Evolutionary conservation across 2,888 invertebrate genomes (phyloP).

Genomic region (Plemyria rubiginata): DNA sequence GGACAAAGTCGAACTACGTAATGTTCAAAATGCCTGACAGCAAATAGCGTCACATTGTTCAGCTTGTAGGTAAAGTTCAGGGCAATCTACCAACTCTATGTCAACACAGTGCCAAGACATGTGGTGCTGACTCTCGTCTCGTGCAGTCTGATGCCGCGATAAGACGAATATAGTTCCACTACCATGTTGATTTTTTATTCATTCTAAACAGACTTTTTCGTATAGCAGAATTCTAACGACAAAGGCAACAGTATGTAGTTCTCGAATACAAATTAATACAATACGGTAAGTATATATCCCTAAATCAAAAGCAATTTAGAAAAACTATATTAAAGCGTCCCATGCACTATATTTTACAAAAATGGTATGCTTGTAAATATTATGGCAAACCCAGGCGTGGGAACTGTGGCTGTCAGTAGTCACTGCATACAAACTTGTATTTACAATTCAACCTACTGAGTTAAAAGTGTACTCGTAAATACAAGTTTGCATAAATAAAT

Average conservation of each 20-base stretch:
- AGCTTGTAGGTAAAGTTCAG: constrained; percentile 55
- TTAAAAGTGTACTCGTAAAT: no score
- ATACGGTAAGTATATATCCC: no score
- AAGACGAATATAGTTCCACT: constrained; percentile 20
- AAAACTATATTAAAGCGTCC: neutral
- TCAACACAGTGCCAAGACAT: constrained; percentile 67
- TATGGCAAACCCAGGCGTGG: neutral
- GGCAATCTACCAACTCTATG: constrained; percentile 70
- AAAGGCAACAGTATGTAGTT: neutral
- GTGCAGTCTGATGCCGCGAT: constrained; percentile 22
- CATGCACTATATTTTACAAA: neutral
- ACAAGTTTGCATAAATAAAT: no score
- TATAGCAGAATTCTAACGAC: neutral
- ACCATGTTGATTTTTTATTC: constrained; percentile 7
- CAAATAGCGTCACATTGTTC: constrained; percentile 23
- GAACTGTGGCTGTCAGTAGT: no score
- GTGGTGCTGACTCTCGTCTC: constrained; percentile 35
- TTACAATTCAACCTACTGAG: no score
- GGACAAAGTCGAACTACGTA: no score
- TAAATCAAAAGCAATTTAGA: neutral
- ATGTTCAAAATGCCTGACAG: constrained; percentile 22
- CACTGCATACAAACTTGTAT: no score
- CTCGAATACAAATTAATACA: no score
- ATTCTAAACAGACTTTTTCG: neutral
- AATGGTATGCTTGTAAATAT: neutral